These are phyloP conservation scores for Epirrita christyi DNA, from an alignment of 2,888 invertebrate species.

Conservation along the genomic window DNA sequence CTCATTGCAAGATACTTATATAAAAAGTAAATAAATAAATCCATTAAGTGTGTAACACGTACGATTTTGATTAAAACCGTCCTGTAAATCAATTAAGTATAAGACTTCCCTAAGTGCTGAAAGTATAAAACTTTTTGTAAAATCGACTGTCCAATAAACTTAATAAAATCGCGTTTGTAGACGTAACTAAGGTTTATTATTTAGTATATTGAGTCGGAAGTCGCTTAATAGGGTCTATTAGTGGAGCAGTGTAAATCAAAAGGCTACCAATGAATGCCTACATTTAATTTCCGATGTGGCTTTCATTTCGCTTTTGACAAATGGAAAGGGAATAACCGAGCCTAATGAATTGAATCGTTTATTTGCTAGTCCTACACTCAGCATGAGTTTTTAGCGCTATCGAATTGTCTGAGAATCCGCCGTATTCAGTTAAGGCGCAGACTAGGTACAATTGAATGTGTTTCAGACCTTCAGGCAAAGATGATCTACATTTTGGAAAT, in stretches of 20 bases:
- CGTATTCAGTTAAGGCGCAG: neutral
- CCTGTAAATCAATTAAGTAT: no score
- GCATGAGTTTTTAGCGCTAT: neutral
- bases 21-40: no score
- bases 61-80: no score
- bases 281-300: conserved; percentile 67
- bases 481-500: neutral
- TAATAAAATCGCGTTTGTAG: conserved; percentile 4
- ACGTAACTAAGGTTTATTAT: conserved; percentile 17
- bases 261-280: conserved; percentile 56
- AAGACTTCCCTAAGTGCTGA: conserved; percentile 3
- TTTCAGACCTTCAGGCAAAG: no score
- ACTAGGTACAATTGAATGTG: no score
- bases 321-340: conserved; percentile 50
- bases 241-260: conserved; percentile 60
- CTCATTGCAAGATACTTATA: no score
- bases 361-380: conserved; percentile 1
- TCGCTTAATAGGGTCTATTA: conserved; percentile 41
- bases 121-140: neutral
- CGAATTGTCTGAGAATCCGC: neutral
- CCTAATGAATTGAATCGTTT: conserved; percentile 12
- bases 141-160: neutral
- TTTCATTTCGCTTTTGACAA: conserved; percentile 57
- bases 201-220: conserved; percentile 34
- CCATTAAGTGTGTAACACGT: no score